phyloP scores from a whole-genome alignment of 2,113 vertebrate species.

The Pungitius pungitius region DNA sequence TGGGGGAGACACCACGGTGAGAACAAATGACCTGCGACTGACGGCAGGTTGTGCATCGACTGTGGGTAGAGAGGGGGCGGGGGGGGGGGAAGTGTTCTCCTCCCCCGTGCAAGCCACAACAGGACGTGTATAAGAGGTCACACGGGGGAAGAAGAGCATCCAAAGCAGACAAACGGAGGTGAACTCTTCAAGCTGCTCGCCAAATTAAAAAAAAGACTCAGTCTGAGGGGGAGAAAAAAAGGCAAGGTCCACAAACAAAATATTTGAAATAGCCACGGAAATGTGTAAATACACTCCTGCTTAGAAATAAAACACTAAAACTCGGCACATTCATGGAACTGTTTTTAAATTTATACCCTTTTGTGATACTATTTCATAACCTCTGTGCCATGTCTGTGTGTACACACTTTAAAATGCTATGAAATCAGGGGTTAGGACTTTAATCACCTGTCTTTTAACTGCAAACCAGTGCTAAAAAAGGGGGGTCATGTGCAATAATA shows the following conservation, averaged over 20 bases:
- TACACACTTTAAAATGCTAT: constrained; percentile 19
- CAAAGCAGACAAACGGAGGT: neutral
- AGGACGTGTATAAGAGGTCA: constrained; percentile 31
- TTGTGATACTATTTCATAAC: constrained; percentile 41
- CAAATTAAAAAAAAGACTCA: neutral
- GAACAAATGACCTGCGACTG: neutral
- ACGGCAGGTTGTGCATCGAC: neutral
- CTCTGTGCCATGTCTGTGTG: constrained; percentile 39
- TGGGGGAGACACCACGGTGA: neutral
- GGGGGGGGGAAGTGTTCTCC: neutral
- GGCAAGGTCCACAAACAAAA: neutral
- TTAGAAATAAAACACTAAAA: neutral
- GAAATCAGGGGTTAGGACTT: constrained; percentile 19
- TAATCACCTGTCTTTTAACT: constrained; percentile 12
- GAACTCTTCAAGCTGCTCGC: neutral
- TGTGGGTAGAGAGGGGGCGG: neutral
- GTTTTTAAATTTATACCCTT: constrained; percentile 54
- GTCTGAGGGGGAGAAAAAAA: too few relatives aligned
- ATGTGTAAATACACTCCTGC: constrained; percentile 27
- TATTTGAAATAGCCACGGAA: neutral
- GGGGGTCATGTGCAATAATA: constrained; percentile 74
- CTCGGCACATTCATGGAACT: constrained; percentile 33
- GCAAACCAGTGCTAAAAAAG: constrained; percentile 20
- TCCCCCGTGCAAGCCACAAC: constrained; percentile 41
- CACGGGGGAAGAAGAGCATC: neutral